These are phyloP conservation scores for Gobius niger DNA, from an alignment of 2,113 vertebrate species.

Conservation along the genomic window DNA sequence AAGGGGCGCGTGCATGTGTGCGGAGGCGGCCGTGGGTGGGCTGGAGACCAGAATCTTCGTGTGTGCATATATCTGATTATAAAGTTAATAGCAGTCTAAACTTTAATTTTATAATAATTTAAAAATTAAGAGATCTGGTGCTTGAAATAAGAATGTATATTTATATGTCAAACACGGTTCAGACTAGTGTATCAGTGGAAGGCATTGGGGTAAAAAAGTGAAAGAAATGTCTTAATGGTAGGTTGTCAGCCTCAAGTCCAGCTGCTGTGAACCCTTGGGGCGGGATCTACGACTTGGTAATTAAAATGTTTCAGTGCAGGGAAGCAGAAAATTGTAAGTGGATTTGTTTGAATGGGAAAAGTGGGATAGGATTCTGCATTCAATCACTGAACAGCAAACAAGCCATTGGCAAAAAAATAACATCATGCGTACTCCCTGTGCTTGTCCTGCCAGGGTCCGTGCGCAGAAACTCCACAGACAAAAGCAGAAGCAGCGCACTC, in stretches of 20 bases:
- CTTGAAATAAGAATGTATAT: too few species aligned
- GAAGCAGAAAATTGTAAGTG: neutral
- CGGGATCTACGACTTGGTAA: neutral
- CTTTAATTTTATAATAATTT: conserved; percentile 22
- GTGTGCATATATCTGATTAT: conserved; percentile 45
- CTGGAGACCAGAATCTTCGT: conserved; percentile 54
- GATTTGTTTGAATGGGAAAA: neutral
- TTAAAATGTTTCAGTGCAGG: conserved; percentile 13
- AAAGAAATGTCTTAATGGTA: conserved; percentile 28
- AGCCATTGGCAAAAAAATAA: neutral
- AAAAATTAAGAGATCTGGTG: too few species aligned
- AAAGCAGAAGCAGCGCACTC: conserved; percentile 77
- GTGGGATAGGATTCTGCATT: neutral
- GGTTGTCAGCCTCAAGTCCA: conserved; percentile 36
- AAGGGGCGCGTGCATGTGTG: conserved; percentile 32
- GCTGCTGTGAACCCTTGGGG: conserved; percentile 11
- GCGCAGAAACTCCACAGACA: conserved; percentile 80
- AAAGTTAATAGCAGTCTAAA: conserved; percentile 25
- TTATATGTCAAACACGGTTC: too few species aligned
- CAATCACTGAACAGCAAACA: neutral
- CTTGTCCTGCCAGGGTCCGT: conserved; percentile 75
- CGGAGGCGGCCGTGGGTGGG: conserved; percentile 66
- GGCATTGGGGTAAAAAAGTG: conserved; percentile 3
- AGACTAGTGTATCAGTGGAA: too few species aligned
- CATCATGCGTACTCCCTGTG: conserved; percentile 4